Base-by-base conservation (phyloP, 2,113 vertebrate species). In the Channa argus region DNA sequence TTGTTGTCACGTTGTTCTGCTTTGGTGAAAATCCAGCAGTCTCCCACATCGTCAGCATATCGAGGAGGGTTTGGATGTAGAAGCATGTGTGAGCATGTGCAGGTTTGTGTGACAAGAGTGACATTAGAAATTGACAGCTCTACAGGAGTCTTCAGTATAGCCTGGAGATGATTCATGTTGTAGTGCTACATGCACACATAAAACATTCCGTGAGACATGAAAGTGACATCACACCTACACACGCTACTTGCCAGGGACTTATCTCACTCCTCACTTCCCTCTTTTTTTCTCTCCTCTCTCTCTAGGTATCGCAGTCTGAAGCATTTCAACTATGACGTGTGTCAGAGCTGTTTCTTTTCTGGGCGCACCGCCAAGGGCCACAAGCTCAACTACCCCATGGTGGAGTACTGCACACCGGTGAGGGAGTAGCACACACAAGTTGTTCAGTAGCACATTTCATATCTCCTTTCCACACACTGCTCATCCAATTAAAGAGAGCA, bases 281-380 rank as follows among this genome's bases (percentile, higher is more conserved):
- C 10, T 62, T 43, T 36, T 12, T n/a, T 14, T 53, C 50, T 68
- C 36, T 46, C 82, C 34, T 37, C 44, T 73, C 45, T n/a, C 46
- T 66, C 53, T 74, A 99, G 98, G 90, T 99, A 99, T 89, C 96
- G 98, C 79, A 99, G 98, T 90, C 90, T 99, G 79, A 99, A 98
- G 84, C 97, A 99, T 94, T 99, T 99, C 93, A 99, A 99, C 92
- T 99, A 99, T 63, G 98, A 99, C 1, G 96, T 99, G 79, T 99
- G 98, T 89, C 98, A 99, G 91, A 99, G 96, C 82, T 99, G 98
- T 89, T 99, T 99, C 93, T 99, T 99, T 84, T 99, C 97, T 43
- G 97, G 97, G 67, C 96, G 98, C 63, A 99, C 98, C 7, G 96
- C 97, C 66, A 99, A 99, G 84, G 98, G 98, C 34, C 98, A 99